A percentile compares a stretch with the other conserved stretches of the same genome.
These are phyloP conservation scores for Leucania comma DNA, from an alignment of 2,888 invertebrate genomes.

Conservation along the genomic window DNA sequence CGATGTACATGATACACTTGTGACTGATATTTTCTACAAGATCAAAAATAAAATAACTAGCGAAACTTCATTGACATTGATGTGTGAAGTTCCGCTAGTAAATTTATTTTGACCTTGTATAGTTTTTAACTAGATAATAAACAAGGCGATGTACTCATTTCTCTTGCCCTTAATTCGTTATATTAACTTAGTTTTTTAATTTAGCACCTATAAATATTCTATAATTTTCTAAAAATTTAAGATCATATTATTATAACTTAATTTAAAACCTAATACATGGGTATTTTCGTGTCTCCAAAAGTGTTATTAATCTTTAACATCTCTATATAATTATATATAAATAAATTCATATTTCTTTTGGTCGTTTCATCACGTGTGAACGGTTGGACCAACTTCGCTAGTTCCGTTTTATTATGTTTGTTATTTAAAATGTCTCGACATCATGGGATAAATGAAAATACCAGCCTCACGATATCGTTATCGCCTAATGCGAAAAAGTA, in stretches of 20 bases:
- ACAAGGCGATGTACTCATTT: constrained; percentile 45
- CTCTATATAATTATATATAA: too few species aligned
- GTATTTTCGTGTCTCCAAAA: constrained; percentile 15
- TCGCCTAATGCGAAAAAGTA: too few species aligned
- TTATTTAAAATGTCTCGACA: too few species aligned
- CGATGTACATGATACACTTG: constrained; percentile 41
- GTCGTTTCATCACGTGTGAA: too few species aligned
- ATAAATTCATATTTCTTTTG: too few species aligned
- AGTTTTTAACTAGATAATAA: constrained; percentile 37
- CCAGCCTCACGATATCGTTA: too few species aligned
- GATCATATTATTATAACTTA: background rate
- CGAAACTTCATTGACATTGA: background rate
- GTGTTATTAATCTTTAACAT: constrained; percentile 5
- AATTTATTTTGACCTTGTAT: constrained; percentile 1
- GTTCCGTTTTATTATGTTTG: too few species aligned
- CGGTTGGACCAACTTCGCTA: too few species aligned
- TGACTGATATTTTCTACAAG: constrained; percentile 58
- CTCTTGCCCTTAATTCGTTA: constrained; percentile 52
- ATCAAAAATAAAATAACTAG: constrained; percentile 14
- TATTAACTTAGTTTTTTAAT: constrained; percentile 33
- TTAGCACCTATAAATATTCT: background rate
- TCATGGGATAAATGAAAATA: too few species aligned
- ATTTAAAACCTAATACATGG: background rate
- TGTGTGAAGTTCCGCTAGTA: constrained; percentile 5
- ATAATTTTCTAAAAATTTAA: background rate